Base-by-base conservation (phyloP, 2,888 invertebrate genomes). In the Zygothrica quintamaculata region DNA sequence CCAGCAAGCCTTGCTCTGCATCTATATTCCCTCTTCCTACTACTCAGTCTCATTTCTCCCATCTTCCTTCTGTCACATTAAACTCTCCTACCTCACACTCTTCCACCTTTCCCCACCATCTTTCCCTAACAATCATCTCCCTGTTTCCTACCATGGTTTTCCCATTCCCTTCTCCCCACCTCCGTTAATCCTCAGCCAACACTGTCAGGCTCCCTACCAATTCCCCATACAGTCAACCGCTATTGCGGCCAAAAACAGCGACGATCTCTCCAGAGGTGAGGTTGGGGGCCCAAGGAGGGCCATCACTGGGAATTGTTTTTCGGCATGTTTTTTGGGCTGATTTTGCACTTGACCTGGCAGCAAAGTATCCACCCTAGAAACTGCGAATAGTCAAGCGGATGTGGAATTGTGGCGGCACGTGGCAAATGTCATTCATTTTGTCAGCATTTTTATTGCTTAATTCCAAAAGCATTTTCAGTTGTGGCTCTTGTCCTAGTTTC, bases 341-440 rank as follows among this genome's bases (percentile, higher is more conserved):
- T 74, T 70, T 68, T 56, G 31, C 40, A 74, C 48, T 73, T 70
- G 70, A 74, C 39, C 55, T 55, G 62, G 36, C 16, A 12, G 16
- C 33, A 29, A 2, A n/a, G 29, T 2, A 5, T 5, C 5, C 18
- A 2, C 4, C 3, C 9, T n/a, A 9, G 29, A 29, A n/a, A 29
- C 29, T 29, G n/a, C 29, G 29, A 5, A 29, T 22, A 5, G 18
- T 2, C 18, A 6, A 44, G 50, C 31, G 51, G 55, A 25, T 62
- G 43, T 36, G 43, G 29, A 13, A 44, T 46, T 29, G 62, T 44
- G 48, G 25, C 42, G 13, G 31, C 67, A 58, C 47, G 34, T 46
- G 68, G 25, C 52, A 22, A n/a, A 11, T 43, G 50, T 25, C 60
- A 43, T 44, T 51, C 51, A 70, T 61, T 67, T 60, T 48, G 61